Evolutionary conservation across 2,113 vertebrate genomes (phyloP), one percentile per base, ranked within the genome.

Genomic region (Megalops atlanticus): DNA sequence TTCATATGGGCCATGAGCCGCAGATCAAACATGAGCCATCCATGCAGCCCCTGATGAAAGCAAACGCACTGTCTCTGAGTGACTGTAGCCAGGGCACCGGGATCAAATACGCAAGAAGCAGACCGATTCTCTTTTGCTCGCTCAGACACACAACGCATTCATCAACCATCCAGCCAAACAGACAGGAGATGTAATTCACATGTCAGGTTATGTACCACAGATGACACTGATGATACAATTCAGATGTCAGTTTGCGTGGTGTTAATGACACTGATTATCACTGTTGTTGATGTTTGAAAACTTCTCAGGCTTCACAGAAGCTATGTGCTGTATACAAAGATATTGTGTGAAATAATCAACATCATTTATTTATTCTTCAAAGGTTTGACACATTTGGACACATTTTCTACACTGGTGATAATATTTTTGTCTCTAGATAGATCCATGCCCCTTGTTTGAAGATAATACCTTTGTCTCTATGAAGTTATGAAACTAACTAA

Each of bases 1-100:
- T 89, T 84, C 83, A 86, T 82, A 82, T 64, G 49, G 80, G 80
- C 38, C 76, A 86, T 70, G 47, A 86, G 78, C 64, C 69, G 79
- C 54, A 86, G 80, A 89, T 89, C 87, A 89, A 89, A 89, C 81
- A 82, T 49, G 41, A 64, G 58, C 38, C 76, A n/a, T 35, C 41
- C 81, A 64, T 27, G 33, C n/a, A 27, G n/a, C 39, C 18, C 35
- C 18, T 74, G 80, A 86, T 87, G 83, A 89, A 88, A 88, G 87
- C 73, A 74, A 33, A 64, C 24, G 27, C 24, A 18, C 43, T 45
- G 49, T 58, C 36, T 76, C 83, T 72, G 33, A 58, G 41, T 72
- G 64, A 80, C 70, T 58, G 73, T 41, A 68, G 40, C 54, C 77
- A 8, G 68, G 80, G 79, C 77, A 16, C 74, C 45, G 79, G 80